Evolutionary conservation across 2,888 invertebrate species (phyloP).

Genomic region (Boloria euphrosyne): DNA sequence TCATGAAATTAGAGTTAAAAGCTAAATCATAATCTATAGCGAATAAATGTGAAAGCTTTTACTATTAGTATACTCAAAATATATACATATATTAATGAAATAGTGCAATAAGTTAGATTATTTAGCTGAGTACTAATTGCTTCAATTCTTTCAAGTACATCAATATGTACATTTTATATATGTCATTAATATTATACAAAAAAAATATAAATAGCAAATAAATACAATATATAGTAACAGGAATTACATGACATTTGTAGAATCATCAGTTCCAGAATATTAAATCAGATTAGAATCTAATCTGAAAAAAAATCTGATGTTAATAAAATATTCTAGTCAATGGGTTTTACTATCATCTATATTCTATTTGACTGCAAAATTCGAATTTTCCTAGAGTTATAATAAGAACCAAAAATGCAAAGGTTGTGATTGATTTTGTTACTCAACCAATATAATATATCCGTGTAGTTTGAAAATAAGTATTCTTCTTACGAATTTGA

Average conservation of each 20-base stretch:
- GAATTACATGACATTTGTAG: not conserved
- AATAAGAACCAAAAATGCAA: slow-evolving; percentile 36
- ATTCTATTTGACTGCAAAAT: slow-evolving; percentile 15
- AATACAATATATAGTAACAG: not conserved
- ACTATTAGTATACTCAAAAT: not conserved
- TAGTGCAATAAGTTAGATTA: slow-evolving; percentile 12
- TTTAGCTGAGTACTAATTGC: not conserved
- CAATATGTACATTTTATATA: too few relatives aligned
- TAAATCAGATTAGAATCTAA: too few relatives aligned
- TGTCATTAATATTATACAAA: too few relatives aligned
- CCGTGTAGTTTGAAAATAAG: slow-evolving; percentile 3
- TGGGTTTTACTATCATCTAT: not conserved
- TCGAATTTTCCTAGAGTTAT: slow-evolving; percentile 24
- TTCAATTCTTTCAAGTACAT: not conserved
- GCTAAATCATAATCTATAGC: slow-evolving; percentile 57
- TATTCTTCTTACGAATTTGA: slow-evolving; percentile 1
- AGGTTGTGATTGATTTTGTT: slow-evolving; percentile 46
- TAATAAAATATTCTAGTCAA: not conserved
- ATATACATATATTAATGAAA: not conserved
- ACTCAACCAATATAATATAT: slow-evolving; percentile 36
- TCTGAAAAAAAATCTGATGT: too few relatives aligned
- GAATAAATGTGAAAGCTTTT: slow-evolving; percentile 9
- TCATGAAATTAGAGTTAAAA: slow-evolving; percentile 85
- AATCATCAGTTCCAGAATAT: not conserved
- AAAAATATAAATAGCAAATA: not conserved